Evolutionary conservation across 2,888 invertebrate species (phyloP), one percentile per base, ranked within the genome.

Genomic region (Plagiodera versicolora): DNA sequence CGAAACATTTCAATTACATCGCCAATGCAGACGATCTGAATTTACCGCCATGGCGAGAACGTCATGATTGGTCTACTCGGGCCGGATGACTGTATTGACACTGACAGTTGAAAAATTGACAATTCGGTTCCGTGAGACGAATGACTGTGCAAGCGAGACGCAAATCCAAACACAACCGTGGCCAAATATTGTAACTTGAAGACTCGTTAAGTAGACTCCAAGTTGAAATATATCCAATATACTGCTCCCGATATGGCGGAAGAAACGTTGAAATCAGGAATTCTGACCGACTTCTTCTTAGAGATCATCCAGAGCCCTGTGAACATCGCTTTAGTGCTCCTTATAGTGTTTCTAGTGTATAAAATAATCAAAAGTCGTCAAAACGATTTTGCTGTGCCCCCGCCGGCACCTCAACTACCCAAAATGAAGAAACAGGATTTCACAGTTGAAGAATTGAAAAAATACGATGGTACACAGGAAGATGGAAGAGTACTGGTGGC

Each of bases 401-500:
- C 80, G 54, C 74, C 77, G 18, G 84, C 84, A 71, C 88, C 88
- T 10, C 82, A 85, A 72, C 78, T 96, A 68, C 93, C 95, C 10
- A 93, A 91, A 81, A 76, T 97, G 75, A 89, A 94, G 71, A 89
- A 92, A 71, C 87, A 88, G 73, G 98, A 98, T 79, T 94, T 98
- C 83, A 94, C 93, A 2, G 83, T 94, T 45, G 86, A 91, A 70
- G 95, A 98, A 80, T 82, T 98, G 67, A 87, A 87, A 69, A 86
- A 89, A 70, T 97, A 88, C 78, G 92, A 97, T 78, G 98, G 98
- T 4, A 90, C 82, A 57, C 91, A 90, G 74, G 83, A 88, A 28
- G 95, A 96, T 75, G 95, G 94, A 20, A 83, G 97, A 68, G 90
- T 98, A 63, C 83, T 97, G 67, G 87, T 98, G 46, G 97, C 94